Evolutionary conservation across 2,113 vertebrate species (phyloP).

Genomic region (Irena cyanogastra): DNA sequence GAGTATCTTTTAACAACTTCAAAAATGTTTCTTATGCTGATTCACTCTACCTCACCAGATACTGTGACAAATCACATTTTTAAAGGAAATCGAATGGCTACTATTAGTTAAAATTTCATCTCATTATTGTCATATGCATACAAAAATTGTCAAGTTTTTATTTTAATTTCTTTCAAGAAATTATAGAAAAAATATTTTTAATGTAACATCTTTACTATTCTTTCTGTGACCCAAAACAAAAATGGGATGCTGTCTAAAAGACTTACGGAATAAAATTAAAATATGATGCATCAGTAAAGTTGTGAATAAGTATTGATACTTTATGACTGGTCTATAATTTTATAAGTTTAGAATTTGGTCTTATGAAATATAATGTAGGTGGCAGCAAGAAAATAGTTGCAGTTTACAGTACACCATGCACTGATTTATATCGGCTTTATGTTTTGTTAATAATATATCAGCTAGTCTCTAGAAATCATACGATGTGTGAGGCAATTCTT

Average conservation of each 20-base stretch:
- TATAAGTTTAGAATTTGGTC: neutral
- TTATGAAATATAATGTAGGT: neutral
- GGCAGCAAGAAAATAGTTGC: neutral
- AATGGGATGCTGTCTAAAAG: neutral
- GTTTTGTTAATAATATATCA: neutral
- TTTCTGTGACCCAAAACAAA: neutral
- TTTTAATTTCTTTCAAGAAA: neutral
- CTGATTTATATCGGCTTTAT: neutral
- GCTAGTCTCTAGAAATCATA: neutral
- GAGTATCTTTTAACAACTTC: too few species aligned
- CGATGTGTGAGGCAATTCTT: rapidly evolving
- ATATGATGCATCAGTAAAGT: neutral
- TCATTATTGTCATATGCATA: neutral
- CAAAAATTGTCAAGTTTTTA: neutral
- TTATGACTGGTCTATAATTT: neutral
- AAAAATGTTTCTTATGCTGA: neutral
- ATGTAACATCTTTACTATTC: neutral
- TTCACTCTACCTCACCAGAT: neutral
- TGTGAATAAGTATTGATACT: neutral
- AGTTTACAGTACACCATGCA: neutral
- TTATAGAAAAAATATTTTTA: neutral
- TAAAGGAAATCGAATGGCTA: neutral
- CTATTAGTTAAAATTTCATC: neutral
- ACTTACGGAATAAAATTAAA: neutral
- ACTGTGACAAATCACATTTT: neutral